phyloP scores from a whole-genome alignment of 1,140 invertebrate genomes.

The Saccostrea glomerata region DNA sequence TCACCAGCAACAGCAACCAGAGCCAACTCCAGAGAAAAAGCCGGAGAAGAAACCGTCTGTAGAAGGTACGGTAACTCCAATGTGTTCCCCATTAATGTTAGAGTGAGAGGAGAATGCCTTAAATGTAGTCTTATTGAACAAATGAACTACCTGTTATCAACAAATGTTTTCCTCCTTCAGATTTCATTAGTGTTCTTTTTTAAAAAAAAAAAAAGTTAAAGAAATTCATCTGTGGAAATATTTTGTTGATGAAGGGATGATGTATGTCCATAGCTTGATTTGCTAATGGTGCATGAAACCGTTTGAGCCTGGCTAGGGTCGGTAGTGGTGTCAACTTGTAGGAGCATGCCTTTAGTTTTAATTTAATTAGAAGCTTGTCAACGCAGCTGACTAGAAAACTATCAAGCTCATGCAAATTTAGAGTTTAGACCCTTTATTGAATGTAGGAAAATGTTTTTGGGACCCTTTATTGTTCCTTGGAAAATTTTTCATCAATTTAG shows the following conservation, averaged over 20 bases:
- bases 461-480: background rate
- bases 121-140: background rate
- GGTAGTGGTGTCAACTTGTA: background rate
- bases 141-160: conserved; percentile 4
- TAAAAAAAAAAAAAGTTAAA: background rate
- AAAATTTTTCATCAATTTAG: background rate
- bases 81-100: background rate
- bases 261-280: background rate
- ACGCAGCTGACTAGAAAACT: background rate
- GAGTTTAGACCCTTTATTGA: background rate
- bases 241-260: background rate
- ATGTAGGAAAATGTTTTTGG: background rate
- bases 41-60: conserved; percentile 43
- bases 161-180: background rate
- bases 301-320: background rate
- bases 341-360: background rate
- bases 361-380: background rate
- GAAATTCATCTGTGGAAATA: background rate
- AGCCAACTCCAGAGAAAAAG: conserved; percentile 43
- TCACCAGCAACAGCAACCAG: conserved; percentile 55
- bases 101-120: background rate
- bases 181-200: background rate
- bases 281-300: background rate
- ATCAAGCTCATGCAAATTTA: background rate
- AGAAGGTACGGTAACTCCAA: conserved; percentile 6